A percentile compares a stretch with the other conserved stretches of the same genome.
Evolutionary conservation across 2,888 invertebrate species (phyloP).

Genomic region (Drosophila algonquin): DNA sequence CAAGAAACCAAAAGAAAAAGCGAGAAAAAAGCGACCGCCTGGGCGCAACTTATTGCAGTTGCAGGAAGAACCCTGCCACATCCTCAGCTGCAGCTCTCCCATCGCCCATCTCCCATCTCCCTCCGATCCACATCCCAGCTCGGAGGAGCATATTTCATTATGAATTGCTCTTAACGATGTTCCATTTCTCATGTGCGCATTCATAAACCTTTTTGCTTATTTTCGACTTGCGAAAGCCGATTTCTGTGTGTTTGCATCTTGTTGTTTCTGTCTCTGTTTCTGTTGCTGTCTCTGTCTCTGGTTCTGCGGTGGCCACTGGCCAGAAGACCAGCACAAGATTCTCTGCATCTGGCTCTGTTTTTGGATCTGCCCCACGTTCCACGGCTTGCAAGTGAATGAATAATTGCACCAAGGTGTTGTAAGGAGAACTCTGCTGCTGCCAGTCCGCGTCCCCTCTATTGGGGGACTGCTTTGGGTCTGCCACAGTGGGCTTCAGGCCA

Average conservation of each 20-base stretch:
- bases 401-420: slow-evolving; percentile 74
- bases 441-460: not conserved
- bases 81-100: slow-evolving; percentile 1
- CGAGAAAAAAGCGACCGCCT: slow-evolving; percentile 49
- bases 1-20: slow-evolving; percentile 16
- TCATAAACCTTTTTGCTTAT: slow-evolving; percentile 81
- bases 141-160: slow-evolving; percentile 81
- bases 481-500: slow-evolving; percentile 24
- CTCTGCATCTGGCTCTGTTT: slow-evolving; percentile 5
- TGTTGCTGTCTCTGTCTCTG: slow-evolving; percentile 21
- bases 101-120: slow-evolving; percentile 1
- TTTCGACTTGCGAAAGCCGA: slow-evolving; percentile 52
- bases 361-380: slow-evolving; percentile 13
- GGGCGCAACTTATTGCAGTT: slow-evolving; percentile 69
- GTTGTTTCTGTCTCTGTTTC: slow-evolving; percentile 32
- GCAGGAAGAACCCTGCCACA: not conserved
- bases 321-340: slow-evolving; percentile 32
- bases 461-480: not conserved
- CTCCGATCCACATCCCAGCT: slow-evolving; percentile 19
- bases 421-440: slow-evolving; percentile 44
- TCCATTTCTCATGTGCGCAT: slow-evolving; percentile 84
- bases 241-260: slow-evolving; percentile 54
- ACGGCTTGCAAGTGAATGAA: slow-evolving; percentile 58
- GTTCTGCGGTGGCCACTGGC: slow-evolving; percentile 22
- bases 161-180: slow-evolving; percentile 84